Conservation (phyloP, 2,888 invertebrate genomes). For the Cephalotes varians region DNA sequence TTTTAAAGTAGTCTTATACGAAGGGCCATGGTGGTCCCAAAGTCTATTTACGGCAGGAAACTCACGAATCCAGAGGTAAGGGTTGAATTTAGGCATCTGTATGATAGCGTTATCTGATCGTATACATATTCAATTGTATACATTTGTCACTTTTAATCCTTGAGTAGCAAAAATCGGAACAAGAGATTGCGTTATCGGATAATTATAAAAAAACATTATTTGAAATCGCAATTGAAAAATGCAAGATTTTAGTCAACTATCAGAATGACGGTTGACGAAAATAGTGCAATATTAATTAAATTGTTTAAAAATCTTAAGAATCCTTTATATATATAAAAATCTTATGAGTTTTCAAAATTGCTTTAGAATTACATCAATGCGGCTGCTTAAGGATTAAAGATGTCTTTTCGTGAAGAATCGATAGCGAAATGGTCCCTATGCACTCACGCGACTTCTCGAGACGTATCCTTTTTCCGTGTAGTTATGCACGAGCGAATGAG, state of each 20-base stretch:
- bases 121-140: slow-evolving; percentile 42
- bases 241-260: background rate
- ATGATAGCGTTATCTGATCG: slow-evolving; percentile 52
- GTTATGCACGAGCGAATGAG: slow-evolving; percentile 57
- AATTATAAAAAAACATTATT: slow-evolving; percentile 12
- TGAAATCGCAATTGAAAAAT: slow-evolving; percentile 2
- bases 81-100: slow-evolving; percentile 43
- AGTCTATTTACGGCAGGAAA: slow-evolving; percentile 33
- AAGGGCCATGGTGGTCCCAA: background rate
- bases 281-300: slow-evolving; percentile 48
- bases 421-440: background rate
- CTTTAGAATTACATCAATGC: background rate
- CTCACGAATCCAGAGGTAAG: slow-evolving; percentile 24
- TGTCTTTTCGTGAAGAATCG: slow-evolving; percentile 9
- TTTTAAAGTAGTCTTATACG: slow-evolving; percentile 21
- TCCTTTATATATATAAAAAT: background rate
- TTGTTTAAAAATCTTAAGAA: background rate
- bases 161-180: slow-evolving; percentile 10
- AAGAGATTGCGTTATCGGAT: background rate
- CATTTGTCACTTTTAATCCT: slow-evolving; percentile 39
- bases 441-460: slow-evolving; percentile 12
- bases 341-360: background rate
- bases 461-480: slow-evolving; percentile 59
- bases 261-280: background rate
- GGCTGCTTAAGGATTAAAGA: slow-evolving; percentile 45